Conservation (phyloP, 1,140 invertebrate genomes). For the Leptopilina clavipes region DNA sequence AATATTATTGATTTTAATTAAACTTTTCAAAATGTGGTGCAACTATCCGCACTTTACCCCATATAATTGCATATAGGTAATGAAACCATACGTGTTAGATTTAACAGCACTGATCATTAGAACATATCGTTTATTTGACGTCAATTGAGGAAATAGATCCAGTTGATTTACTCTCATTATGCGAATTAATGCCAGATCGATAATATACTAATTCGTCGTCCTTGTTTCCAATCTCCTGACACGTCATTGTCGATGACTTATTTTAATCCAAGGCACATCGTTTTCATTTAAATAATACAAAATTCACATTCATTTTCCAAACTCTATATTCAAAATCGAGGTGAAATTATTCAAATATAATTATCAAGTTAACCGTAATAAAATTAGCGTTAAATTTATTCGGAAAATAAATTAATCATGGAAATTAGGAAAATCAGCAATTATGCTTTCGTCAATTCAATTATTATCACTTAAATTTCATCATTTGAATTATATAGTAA, state of each 20-base stretch:
- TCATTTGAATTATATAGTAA: no score
- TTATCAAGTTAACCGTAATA: neutral
- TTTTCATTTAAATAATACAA: neutral
- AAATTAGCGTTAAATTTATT: no score
- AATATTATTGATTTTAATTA: no score
- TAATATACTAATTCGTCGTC: constrained; percentile 20
- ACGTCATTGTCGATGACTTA: constrained; percentile 16
- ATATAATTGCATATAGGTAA: no score
- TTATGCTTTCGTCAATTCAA: no score
- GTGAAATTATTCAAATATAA: neutral
- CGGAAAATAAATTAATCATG: constrained; percentile 51
- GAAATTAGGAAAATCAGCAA: constrained; percentile 47
- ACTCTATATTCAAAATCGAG: neutral
- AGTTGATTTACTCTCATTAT: constrained; percentile 29
- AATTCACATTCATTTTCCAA: neutral
- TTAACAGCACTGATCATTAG: neutral
- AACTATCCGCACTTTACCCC: no score
- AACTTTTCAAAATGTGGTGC: no score
- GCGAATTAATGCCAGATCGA: constrained; percentile 12
- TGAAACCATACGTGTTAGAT: no score
- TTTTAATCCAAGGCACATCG: constrained; percentile 11
- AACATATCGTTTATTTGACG: constrained; percentile 23
- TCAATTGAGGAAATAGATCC: constrained; percentile 17
- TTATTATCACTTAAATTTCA: no score
- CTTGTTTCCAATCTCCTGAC: neutral